phyloP scores from a whole-genome alignment of 2,797 vertebrate genomes.

The Hoplostethus atlanticus region DNA sequence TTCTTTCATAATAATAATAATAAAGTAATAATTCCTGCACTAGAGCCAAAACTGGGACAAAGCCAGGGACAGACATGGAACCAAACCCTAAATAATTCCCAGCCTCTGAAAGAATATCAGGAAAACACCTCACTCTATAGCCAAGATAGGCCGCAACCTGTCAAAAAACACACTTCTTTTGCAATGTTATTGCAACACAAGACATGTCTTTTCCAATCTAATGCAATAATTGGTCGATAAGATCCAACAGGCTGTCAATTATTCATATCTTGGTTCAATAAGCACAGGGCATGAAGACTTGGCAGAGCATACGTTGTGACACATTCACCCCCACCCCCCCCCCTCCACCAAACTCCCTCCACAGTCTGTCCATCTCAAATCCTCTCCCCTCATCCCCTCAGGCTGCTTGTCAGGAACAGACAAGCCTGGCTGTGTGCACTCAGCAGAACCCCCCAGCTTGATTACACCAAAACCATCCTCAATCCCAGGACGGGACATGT shows the following conservation, averaged over 20 bases:
- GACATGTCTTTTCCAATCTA: constrained; percentile 14
- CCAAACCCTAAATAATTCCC: background rate
- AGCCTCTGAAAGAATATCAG: background rate
- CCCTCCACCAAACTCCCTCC: constrained; percentile 17
- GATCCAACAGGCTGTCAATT: constrained; percentile 29
- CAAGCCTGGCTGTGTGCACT: constrained; percentile 59
- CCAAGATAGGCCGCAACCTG: constrained; percentile 31
- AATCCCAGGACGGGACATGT: constrained; percentile 58
- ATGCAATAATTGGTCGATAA: constrained; percentile 18
- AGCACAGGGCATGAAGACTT: constrained; percentile 44
- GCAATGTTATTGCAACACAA: constrained; percentile 20
- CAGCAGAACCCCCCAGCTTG: constrained; percentile 35
- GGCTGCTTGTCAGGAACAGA: constrained; percentile 70
- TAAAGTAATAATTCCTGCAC: background rate
- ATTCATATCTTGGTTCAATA: constrained; percentile 52
- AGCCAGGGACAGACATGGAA: background rate
- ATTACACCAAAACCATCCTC: constrained; percentile 57
- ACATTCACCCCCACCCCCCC: background rate
- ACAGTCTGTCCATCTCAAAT: constrained; percentile 25
- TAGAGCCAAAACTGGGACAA: background rate
- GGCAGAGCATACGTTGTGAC: constrained; percentile 15
- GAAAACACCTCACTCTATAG: background rate
- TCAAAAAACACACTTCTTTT: background rate
- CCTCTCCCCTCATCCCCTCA: constrained; percentile 26
- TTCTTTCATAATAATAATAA: too few species aligned